A percentile compares a stretch with the other conserved stretches of the same genome.
Evolutionary conservation across 2,113 vertebrate species (phyloP).

Genomic region (Colistium nudipinnis): DNA sequence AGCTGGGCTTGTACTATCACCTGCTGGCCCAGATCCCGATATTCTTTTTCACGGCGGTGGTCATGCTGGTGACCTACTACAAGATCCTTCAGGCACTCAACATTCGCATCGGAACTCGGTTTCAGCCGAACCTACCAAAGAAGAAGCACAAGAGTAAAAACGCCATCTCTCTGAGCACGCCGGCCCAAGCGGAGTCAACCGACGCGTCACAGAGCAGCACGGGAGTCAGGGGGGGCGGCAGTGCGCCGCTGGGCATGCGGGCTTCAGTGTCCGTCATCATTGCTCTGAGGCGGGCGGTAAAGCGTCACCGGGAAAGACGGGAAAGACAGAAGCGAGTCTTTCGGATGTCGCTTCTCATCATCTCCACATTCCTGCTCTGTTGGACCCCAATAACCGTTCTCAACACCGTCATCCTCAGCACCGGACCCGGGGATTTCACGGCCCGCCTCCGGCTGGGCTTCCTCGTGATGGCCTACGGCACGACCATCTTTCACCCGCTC

Average conservation of each 20-base stretch:
- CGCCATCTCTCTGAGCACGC: constrained; percentile 84
- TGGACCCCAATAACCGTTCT: constrained; percentile 97
- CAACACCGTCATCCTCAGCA: constrained; percentile 92
- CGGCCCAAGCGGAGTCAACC: constrained; percentile 87
- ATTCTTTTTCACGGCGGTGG: constrained; percentile 93
- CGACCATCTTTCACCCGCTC: constrained; percentile 95
- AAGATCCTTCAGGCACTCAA: constrained; percentile 98
- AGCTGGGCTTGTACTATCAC: constrained; percentile 94
- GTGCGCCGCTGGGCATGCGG: constrained; percentile 89
- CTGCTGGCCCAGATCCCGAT: constrained; percentile 95
- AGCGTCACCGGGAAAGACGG: constrained; percentile 90
- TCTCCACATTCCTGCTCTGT: constrained; percentile 96
- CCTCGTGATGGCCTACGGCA: constrained; percentile 96
- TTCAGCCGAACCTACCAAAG: constrained; percentile 87
- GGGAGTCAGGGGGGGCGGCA: constrained; percentile 81
- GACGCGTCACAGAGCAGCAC: constrained; percentile 86
- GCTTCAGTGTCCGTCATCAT: constrained; percentile 96
- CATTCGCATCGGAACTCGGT: constrained; percentile 93
- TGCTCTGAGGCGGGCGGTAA: constrained; percentile 92
- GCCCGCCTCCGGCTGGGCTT: constrained; percentile 92
- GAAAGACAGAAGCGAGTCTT: constrained; percentile 94
- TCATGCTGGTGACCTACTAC: constrained; percentile 96
- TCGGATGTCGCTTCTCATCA: constrained; percentile 94
- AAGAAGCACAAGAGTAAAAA: constrained; percentile 90
- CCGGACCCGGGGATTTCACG: constrained; percentile 90